These are phyloP conservation scores for Zaprionus lineosus DNA, from an alignment of 2,888 invertebrate genomes.

Conservation along the genomic window DNA sequence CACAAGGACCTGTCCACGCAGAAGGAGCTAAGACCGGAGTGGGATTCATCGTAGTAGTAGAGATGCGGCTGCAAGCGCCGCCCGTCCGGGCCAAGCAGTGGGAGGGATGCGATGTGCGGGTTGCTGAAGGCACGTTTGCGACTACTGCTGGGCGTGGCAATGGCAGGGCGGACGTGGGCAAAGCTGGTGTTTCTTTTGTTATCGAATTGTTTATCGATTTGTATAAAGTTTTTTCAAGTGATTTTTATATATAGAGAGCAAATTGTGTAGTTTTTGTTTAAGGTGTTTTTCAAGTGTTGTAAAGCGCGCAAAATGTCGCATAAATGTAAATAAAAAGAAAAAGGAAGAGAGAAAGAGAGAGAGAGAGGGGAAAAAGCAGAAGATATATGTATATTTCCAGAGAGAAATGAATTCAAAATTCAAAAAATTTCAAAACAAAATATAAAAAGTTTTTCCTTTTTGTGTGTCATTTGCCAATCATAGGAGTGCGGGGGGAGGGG, in stretches of 20 bases:
- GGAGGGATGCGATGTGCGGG: conserved; percentile 66
- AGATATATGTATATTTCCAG: conserved; percentile 28
- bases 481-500: background rate
- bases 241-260: conserved; percentile 9
- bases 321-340: conserved; percentile 12
- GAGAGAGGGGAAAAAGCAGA: conserved; percentile 47
- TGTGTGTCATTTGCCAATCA: background rate
- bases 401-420: conserved; percentile 22
- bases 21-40: conserved; percentile 75
- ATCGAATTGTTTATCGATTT: background rate
- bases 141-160: conserved; percentile 27
- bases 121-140: conserved; percentile 80
- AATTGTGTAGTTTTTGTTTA: background rate
- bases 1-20: conserved; percentile 74
- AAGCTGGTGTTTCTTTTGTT: conserved; percentile 38
- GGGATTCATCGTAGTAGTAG: conserved; percentile 67
- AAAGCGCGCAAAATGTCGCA: conserved; percentile 32
- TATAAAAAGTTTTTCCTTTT: background rate
- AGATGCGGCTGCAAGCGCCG: conserved; percentile 54
- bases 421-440: conserved; percentile 26
- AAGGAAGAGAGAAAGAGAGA: conserved; percentile 29
- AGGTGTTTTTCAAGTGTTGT: conserved; percentile 33
- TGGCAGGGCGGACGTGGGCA: conserved; percentile 8
- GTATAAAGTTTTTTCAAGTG: conserved; percentile 1
- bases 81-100: conserved; percentile 24